Base-by-base conservation (phyloP, 2,113 vertebrate genomes). In the Chionis minor region DNA sequence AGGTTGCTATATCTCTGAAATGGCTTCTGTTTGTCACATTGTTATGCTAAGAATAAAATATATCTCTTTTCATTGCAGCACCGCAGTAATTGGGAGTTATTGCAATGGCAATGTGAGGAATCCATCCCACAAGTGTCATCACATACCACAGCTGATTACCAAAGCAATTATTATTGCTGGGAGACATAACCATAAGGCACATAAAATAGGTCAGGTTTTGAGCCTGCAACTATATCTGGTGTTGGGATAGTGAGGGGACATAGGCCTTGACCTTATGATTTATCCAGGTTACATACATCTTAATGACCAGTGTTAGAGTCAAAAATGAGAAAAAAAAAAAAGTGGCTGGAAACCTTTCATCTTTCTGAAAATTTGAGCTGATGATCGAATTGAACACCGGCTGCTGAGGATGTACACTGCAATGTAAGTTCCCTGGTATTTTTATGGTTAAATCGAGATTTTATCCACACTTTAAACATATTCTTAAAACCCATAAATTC, bases 191-290 rank as follows among this genome's bases (percentile, higher is more conserved):
- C 6, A 17, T 21, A 66, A 65, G 45, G 80, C 24, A 19, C 13
- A 33, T 24, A 63, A 79, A 72, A 61, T 5, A 30, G 33, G 26
- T 72, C 17, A 45, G 19, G 2, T 82, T 82, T 77, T 30, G 86
- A 56, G 18, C 7, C 18, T 62, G 10, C 20, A 27, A 6, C 17
- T 45, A 17, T 10, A 11, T 56, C 33, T 72, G 15, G 35, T 54
- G 15, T 33, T 84, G 5, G 30, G 8, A 84, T 16, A 28, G 19
- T n/a, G 7, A 45, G 12, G 1, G 2, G 1, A 1, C 28, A 14
- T 20, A 47, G 4, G 7, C 38, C 5, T 51, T n/a, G 17, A 35
- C 10, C 7, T 6, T 32, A 6, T 28, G 12, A 19, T 59, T 0
- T 0, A 32, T 27, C 6, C 21, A 81, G 10, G 2, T 20, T 77